These are phyloP conservation scores for Scolopax rusticola DNA, from an alignment of 2,797 vertebrate species.

Conservation along the genomic window DNA sequence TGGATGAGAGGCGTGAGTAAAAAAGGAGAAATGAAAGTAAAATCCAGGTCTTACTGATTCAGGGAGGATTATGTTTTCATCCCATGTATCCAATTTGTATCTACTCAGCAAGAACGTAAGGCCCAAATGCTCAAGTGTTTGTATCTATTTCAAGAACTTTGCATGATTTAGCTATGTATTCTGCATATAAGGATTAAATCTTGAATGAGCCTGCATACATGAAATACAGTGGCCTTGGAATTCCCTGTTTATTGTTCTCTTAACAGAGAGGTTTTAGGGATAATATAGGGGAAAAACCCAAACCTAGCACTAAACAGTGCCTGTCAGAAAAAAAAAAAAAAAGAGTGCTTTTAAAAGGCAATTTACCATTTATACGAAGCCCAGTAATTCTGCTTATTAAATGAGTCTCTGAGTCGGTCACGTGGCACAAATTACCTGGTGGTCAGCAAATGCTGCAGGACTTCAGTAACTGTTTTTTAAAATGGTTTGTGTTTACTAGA, in stretches of 20 bases:
- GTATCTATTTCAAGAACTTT: neutral
- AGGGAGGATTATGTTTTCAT: neutral
- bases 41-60: neutral
- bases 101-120: neutral
- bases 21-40: slow-evolving; percentile 18
- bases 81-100: neutral
- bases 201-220: neutral
- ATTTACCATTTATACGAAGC: neutral
- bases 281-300: neutral
- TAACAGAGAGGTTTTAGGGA: neutral
- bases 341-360: neutral
- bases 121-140: neutral
- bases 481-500: neutral
- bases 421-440: neutral
- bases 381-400: neutral
- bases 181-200: neutral
- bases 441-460: neutral
- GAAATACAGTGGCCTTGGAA: neutral
- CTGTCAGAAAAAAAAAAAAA: neutral
- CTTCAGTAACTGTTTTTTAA: neutral
- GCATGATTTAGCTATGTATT: neutral
- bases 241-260: neutral
- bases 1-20: neutral
- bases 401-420: neutral
- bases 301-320: neutral